phyloP scores from a whole-genome alignment of 2,797 vertebrate species.

The Acipenser ruthenus region DNA sequence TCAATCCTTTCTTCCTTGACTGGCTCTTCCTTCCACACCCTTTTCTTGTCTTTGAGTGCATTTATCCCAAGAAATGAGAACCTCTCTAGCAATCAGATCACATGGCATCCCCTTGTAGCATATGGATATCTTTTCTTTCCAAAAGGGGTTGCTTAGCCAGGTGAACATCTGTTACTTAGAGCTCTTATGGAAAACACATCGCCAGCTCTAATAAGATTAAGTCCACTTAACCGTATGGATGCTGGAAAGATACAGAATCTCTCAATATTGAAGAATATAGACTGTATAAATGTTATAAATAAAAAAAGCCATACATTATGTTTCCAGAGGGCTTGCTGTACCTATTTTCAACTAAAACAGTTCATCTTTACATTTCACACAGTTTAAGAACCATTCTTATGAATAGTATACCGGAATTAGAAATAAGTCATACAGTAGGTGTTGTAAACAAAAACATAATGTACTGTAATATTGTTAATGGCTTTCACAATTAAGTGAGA shows the following conservation, averaged over 20 bases:
- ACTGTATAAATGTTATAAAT: neutral
- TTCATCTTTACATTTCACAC: too few relatives aligned
- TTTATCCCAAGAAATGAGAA: conserved; percentile 45
- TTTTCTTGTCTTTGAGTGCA: conserved; percentile 11
- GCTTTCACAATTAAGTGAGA: too few relatives aligned
- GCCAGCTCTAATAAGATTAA: conserved; percentile 57
- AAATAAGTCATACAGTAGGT: too few relatives aligned
- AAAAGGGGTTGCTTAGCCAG: conserved; percentile 70
- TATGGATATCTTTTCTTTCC: conserved; percentile 70
- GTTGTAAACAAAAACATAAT: too few relatives aligned
- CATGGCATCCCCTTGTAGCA: conserved; percentile 55
- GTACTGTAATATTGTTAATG: too few relatives aligned
- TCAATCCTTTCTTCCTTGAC: conserved; percentile 25
- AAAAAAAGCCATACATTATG: neutral
- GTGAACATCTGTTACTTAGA: conserved; percentile 87
- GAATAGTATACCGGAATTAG: too few relatives aligned
- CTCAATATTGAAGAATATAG: neutral
- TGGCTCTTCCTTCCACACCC: conserved; percentile 29
- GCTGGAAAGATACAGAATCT: conserved; percentile 21
- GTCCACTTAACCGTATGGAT: conserved; percentile 60
- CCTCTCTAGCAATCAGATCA: conserved; percentile 58
- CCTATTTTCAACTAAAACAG: too few relatives aligned
- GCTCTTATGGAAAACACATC: conserved; percentile 66
- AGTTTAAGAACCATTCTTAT: too few relatives aligned
- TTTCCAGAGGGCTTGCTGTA: too few relatives aligned